Base-by-base conservation (phyloP, 37 sponge, comb jelly and placozoan genomes). In the Diacarnus erythraeanus region DNA sequence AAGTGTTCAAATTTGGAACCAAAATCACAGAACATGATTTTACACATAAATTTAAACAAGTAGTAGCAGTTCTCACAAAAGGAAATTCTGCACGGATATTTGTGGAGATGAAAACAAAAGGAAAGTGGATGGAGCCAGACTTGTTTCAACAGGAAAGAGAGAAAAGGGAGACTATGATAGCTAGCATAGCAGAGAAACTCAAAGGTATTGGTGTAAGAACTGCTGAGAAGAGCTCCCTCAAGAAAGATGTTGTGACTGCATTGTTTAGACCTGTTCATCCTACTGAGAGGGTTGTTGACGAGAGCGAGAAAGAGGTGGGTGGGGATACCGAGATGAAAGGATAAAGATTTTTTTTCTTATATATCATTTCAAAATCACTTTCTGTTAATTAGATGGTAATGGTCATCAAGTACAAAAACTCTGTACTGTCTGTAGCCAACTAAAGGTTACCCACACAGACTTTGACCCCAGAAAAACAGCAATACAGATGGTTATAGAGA, bases 1-100 rank as follows among this genome's bases (percentile, higher is more conserved):
- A 91, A 44, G 87, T 82, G 25, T 39, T 91, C 30, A 34, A 65
- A 34, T 10, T 91, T 18, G 29, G 83, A 1, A 75, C 76, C 1
- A 61, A 65, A n/a, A 91, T 91, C 30, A 42, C 71, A 1, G 87
- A 71, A 6, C 83, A 91, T 56, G 91, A 91, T 64, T 36, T 82
- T 10, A 61, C 25, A 9, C 57, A 34, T 15, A 91, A 91, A 47
- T 12, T 86, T 0, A 37, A 29, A 1, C 75, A 77, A 3, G 71
- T 81, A 10, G 38, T 8, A 34, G 72, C 72, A 27, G 42, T 82
- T 47, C 70, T 91, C 25, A 36, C 72, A 39, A 71, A 69, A 22
- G 27, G 27, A 59, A 20, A 84, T 15, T 64, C 30, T 6, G 72
- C 77, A 6, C 54, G 72, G 58, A 43, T 84, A 25, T 38, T 23